These are phyloP conservation scores for Belgica antarctica DNA, from an alignment of 2,888 invertebrate species.

Conservation along the genomic window DNA sequence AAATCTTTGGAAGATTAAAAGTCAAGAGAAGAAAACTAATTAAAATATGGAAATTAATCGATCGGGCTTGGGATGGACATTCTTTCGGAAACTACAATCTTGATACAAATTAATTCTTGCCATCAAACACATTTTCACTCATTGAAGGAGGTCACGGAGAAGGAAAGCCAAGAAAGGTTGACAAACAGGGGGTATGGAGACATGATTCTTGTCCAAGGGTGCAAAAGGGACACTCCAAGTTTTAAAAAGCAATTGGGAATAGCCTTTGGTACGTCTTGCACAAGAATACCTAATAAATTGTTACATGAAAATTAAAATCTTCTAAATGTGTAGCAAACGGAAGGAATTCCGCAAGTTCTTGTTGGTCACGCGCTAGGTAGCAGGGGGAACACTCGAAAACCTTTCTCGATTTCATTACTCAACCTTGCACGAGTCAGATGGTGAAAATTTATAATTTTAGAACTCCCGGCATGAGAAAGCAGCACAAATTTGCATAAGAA, in stretches of 20 bases:
- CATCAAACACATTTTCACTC: conserved; percentile 18
- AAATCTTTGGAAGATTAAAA: conserved; percentile 19
- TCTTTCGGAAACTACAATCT: conserved; percentile 34
- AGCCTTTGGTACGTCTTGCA: too few species aligned
- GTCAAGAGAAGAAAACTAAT: conserved; percentile 40
- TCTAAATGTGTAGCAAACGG: too few species aligned
- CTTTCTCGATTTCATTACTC: not conserved
- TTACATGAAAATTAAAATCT: too few species aligned
- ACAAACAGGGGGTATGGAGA: not conserved
- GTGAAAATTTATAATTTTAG: conserved; percentile 17
- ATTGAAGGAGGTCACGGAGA: conserved; percentile 2
- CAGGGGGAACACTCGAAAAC: not conserved
- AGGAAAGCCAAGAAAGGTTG: conserved; percentile 9
- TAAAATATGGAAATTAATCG: conserved; percentile 43
- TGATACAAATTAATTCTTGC: conserved; percentile 38
- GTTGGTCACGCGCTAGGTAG: too few species aligned
- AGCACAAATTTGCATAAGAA: conserved; percentile 36
- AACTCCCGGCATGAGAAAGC: conserved; percentile 32
- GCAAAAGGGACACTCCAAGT: too few species aligned
- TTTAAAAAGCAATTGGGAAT: too few species aligned
- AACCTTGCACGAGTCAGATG: conserved; percentile 26
- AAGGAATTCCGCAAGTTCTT: not conserved
- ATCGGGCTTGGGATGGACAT: conserved; percentile 27
- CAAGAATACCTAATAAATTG: too few species aligned
- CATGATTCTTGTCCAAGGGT: not conserved